These are phyloP conservation scores for Torymus texanus DNA, from an alignment of 2,888 invertebrate genomes.

Conservation along the genomic window DNA sequence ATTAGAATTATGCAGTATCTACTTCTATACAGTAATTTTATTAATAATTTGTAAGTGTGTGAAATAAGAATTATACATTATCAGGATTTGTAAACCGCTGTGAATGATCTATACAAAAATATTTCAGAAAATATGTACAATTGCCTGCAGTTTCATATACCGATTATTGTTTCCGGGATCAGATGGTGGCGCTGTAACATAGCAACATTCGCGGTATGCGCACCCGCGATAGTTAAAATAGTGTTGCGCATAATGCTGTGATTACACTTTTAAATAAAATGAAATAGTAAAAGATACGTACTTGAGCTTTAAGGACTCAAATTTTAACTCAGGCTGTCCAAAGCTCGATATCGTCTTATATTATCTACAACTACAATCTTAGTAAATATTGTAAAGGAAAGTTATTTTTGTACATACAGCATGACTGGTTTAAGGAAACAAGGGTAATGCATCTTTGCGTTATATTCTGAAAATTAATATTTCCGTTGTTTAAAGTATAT, in stretches of 20 bases:
- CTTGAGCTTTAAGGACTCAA: constrained; percentile 20
- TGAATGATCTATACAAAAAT: too few species aligned
- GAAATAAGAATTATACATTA: background rate
- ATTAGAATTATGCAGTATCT: background rate
- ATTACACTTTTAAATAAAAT: constrained; percentile 41
- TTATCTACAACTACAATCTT: constrained; percentile 3
- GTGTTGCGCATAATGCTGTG: constrained; percentile 43
- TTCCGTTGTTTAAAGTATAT: background rate
- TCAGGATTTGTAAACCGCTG: too few species aligned
- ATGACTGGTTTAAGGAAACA: constrained; percentile 17
- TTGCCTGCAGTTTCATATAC: background rate
- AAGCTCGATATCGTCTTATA: constrained; percentile 30
- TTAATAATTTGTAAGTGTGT: background rate
- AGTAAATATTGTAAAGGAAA: constrained; percentile 29
- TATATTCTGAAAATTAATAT: constrained; percentile 19
- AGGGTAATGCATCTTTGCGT: constrained; percentile 7
- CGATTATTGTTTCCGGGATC: background rate
- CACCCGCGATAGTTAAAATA: constrained; percentile 25
- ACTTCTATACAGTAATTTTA: background rate
- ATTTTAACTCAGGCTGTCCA: background rate
- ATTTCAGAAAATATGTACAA: background rate
- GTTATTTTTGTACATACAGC: constrained; percentile 47
- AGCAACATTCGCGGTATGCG: constrained; percentile 18
- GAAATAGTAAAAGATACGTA: constrained; percentile 22
- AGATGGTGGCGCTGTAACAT: background rate